phyloP scores from a whole-genome alignment of 2,113 vertebrate genomes.

The Hymenochirus boettgeri region DNA sequence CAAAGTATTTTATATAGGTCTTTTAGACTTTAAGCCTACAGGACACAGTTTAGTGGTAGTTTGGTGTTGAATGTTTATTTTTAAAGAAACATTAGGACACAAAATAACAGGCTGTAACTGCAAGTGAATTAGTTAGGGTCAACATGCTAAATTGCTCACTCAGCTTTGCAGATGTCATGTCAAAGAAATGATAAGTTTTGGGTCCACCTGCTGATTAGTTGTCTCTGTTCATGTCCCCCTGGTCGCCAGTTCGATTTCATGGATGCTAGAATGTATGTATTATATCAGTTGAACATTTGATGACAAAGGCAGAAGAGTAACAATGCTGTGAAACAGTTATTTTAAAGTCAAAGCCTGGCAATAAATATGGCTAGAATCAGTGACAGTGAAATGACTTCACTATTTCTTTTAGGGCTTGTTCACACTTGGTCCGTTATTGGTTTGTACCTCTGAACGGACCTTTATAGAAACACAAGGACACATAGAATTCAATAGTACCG shows the following conservation, averaged over 20 bases:
- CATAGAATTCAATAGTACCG: no score
- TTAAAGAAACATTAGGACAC: conserved; percentile 12
- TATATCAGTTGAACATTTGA: no score
- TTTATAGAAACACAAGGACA: no score
- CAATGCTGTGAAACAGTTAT: no score
- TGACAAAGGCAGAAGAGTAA: no score
- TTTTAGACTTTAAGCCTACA: not conserved
- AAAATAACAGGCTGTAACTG: conserved; percentile 4
- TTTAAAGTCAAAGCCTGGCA: no score
- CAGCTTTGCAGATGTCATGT: conserved; percentile 14
- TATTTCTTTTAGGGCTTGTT: no score
- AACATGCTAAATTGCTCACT: conserved; percentile 11
- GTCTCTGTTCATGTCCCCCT: conserved; percentile 2
- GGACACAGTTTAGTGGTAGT: conserved; percentile 7
- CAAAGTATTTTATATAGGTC: not conserved
- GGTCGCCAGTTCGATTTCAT: conserved; percentile 8
- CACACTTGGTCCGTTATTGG: no score
- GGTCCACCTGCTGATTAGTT: conserved; percentile 28
- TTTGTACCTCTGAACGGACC: no score
- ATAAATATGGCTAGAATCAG: no score
- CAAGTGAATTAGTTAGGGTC: conserved; percentile 21
- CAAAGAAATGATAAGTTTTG: conserved; percentile 18
- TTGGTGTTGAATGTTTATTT: not conserved
- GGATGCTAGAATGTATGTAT: not conserved
- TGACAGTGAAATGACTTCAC: no score